Evolutionary conservation across 2,113 vertebrate genomes (phyloP).

Genomic region (Rhinolophus sinicus): DNA sequence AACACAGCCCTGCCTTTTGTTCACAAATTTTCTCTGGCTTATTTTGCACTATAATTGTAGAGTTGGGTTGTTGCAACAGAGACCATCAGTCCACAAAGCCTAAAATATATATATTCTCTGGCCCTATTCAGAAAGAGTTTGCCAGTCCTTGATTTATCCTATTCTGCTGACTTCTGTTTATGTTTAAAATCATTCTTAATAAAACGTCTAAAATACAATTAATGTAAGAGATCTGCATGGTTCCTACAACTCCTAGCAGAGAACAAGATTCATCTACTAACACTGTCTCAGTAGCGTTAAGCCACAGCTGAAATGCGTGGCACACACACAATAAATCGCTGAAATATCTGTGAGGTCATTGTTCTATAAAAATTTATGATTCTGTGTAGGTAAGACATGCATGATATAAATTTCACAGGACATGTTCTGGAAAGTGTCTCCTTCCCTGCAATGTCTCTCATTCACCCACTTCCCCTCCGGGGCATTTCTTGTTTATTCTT

Average conservation of each 20-base stretch:
- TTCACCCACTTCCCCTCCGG: background rate
- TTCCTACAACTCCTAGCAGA: background rate
- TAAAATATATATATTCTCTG: background rate
- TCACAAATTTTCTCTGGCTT: background rate
- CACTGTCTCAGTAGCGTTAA: background rate
- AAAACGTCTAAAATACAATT: background rate
- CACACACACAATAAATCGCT: background rate
- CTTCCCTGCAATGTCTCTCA: background rate
- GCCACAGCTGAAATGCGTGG: background rate
- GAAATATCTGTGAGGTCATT: background rate
- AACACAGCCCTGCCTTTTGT: background rate
- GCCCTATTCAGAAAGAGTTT: background rate
- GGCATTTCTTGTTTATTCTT: background rate
- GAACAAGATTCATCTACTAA: background rate
- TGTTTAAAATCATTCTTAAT: background rate
- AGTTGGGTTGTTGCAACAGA: background rate
- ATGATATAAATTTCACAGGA: background rate
- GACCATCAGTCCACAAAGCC: background rate
- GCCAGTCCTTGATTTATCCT: background rate
- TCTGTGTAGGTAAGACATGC: background rate
- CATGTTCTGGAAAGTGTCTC: background rate
- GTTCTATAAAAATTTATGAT: background rate
- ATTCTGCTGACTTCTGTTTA: background rate
- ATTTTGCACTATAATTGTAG: background rate
- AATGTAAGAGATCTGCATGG: background rate